These are phyloP conservation scores for Betta splendens DNA, from an alignment of 2,797 vertebrate genomes.

Conservation along the genomic window DNA sequence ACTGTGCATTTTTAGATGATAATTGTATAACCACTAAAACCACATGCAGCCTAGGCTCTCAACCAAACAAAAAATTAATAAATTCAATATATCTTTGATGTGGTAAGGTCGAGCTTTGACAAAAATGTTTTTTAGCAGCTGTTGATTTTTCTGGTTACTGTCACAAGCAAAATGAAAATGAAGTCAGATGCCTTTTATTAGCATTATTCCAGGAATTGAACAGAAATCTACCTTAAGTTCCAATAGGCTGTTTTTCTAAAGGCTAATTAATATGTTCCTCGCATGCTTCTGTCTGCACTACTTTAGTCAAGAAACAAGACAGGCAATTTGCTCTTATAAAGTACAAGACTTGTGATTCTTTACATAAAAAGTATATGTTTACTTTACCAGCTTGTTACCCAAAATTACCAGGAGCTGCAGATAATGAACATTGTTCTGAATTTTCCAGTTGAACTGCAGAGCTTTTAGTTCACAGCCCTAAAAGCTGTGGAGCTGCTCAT, in stretches of 20 bases:
- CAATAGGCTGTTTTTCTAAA: not conserved
- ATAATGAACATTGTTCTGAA: no score
- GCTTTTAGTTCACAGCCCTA: no score
- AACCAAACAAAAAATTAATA: constrained; percentile 8
- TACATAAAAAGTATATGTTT: no score
- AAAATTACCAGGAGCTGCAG: no score
- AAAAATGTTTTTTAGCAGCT: not conserved
- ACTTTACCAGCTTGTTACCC: no score
- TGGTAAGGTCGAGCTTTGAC: not conserved
- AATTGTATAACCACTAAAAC: not conserved
- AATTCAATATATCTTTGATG: not conserved
- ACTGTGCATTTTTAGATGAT: not conserved
- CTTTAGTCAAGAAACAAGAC: no score
- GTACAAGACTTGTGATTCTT: no score
- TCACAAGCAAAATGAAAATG: not conserved
- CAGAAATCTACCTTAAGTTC: not conserved
- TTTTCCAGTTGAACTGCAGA: no score
- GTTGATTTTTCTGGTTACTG: not conserved
- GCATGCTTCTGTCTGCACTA: not conserved
- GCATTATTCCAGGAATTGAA: not conserved
- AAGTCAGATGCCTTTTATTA: not conserved
- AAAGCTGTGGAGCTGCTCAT: no score
- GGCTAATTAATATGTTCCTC: not conserved
- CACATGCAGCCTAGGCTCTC: not conserved
- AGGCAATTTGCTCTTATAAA: no score